Percentiles rank a stretch among this genome's conserved stretches.
Evolutionary conservation across 2,888 invertebrate species (phyloP).

Genomic region (Clivina fossor): DNA sequence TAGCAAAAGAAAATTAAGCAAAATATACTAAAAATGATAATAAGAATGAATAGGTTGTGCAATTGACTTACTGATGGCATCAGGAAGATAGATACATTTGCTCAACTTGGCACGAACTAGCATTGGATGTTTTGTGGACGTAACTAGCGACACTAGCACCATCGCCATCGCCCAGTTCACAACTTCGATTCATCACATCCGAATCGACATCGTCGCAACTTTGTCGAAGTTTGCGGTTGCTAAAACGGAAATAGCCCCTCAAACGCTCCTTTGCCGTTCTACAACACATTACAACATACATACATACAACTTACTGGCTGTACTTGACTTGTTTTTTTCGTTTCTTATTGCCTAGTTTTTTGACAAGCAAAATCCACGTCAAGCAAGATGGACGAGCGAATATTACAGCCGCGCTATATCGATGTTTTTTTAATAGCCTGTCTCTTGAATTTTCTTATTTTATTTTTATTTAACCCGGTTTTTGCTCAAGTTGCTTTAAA

Average conservation of each 20-base stretch:
- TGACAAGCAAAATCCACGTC: too few species aligned
- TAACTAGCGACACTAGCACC: conserved; percentile 19
- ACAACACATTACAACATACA: conserved; percentile 31
- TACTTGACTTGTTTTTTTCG: too few species aligned
- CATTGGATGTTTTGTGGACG: conserved; percentile 21
- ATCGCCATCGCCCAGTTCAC: conserved; percentile 33
- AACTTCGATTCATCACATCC: conserved; percentile 46
- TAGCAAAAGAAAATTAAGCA: too few species aligned
- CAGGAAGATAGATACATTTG: conserved; percentile 20
- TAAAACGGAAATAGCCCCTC: conserved; percentile 60
- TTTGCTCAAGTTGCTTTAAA: too few species aligned
- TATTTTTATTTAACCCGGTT: too few species aligned
- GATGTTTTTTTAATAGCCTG: too few species aligned
- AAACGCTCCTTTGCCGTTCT: conserved; percentile 62
- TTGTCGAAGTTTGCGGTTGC: conserved; percentile 52
- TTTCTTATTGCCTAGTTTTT: too few species aligned
- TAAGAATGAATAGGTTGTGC: not conserved
- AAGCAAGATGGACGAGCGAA: too few species aligned
- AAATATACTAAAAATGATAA: not conserved
- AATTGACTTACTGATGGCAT: conserved; percentile 30
- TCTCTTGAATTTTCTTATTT: too few species aligned
- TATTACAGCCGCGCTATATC: too few species aligned
- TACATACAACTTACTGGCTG: not conserved
- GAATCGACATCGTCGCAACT: conserved; percentile 54
- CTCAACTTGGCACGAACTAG: conserved; percentile 15